Conservation (phyloP, 2,797 vertebrate genomes). For the Parauchenoglanis punctatus region DNA sequence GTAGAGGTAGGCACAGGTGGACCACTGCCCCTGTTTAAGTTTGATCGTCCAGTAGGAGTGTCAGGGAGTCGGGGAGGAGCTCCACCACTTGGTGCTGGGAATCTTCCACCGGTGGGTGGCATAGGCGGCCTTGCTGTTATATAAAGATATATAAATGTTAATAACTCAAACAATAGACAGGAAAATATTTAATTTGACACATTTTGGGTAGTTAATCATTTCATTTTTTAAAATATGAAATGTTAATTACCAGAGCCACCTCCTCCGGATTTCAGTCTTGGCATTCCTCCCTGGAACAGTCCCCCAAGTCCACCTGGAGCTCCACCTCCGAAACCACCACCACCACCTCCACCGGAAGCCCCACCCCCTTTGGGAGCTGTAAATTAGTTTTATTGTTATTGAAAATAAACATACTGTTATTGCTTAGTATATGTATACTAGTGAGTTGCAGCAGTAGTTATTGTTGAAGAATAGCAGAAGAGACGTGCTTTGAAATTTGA, state of each 20-base stretch:
- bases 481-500: not conserved
- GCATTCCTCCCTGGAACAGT: conserved; percentile 92
- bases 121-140: conserved; percentile 78
- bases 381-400: conserved; percentile 37
- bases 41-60: conserved; percentile 73
- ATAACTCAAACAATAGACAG: not conserved
- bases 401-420: not conserved
- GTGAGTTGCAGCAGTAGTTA: not conserved
- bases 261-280: conserved; percentile 84
- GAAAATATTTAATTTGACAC: not conserved
- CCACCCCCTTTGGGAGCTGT: conserved; percentile 87
- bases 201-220: conserved; percentile 53
- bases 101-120: conserved; percentile 75
- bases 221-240: not conserved
- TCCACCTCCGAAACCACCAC: conserved; percentile 70
- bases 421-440: not conserved
- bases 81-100: conserved; percentile 72
- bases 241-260: conserved; percentile 77
- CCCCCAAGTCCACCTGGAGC: conserved; percentile 84
- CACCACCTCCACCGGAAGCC: conserved; percentile 60
- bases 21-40: conserved; percentile 69
- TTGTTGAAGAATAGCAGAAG: not conserved
- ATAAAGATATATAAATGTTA: conserved; percentile 55
- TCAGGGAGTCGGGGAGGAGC: conserved; percentile 81
- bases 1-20: conserved; percentile 85